phyloP scores from a whole-genome alignment of 2,113 vertebrate species.

The Pholis gunnellus region DNA sequence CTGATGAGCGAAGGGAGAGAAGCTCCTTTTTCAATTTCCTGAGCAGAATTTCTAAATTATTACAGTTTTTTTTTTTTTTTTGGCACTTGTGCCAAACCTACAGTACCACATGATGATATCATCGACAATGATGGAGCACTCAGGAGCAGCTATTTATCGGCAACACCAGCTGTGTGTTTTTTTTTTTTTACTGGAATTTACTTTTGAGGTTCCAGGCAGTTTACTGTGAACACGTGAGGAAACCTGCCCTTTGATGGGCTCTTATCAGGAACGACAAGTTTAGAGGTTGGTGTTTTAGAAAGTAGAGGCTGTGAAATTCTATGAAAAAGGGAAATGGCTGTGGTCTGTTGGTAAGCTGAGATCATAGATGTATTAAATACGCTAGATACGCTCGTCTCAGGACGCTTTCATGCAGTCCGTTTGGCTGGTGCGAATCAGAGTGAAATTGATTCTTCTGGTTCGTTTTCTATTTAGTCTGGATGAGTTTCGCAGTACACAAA shows the following conservation, averaged over 20 bases:
- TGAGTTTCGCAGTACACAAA: not conserved
- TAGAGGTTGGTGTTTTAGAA: not conserved
- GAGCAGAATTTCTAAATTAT: not conserved
- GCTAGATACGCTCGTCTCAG: not conserved
- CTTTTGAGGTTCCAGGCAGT: not conserved
- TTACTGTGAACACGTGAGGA: not conserved
- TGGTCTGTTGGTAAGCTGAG: not conserved
- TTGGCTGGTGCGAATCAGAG: too few relatives aligned
- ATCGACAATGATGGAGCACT: not conserved
- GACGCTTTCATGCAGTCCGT: not conserved
- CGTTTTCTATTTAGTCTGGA: not conserved
- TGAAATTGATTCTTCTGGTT: not conserved
- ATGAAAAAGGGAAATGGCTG: not conserved
- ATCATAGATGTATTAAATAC: not conserved
- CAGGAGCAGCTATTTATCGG: not conserved
- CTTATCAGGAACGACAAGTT: constrained; percentile 22
- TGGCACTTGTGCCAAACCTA: not conserved
- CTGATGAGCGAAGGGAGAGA: not conserved
- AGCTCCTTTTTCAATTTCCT: not conserved
- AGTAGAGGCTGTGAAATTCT: not conserved
- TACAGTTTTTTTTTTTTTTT: not conserved
- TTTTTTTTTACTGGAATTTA: not conserved
- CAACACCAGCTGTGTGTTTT: too few relatives aligned
- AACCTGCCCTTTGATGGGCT: not conserved
- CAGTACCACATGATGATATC: not conserved